phyloP scores from a whole-genome alignment of 2,797 vertebrate genomes.

The Petrocephalus sullivani region DNA sequence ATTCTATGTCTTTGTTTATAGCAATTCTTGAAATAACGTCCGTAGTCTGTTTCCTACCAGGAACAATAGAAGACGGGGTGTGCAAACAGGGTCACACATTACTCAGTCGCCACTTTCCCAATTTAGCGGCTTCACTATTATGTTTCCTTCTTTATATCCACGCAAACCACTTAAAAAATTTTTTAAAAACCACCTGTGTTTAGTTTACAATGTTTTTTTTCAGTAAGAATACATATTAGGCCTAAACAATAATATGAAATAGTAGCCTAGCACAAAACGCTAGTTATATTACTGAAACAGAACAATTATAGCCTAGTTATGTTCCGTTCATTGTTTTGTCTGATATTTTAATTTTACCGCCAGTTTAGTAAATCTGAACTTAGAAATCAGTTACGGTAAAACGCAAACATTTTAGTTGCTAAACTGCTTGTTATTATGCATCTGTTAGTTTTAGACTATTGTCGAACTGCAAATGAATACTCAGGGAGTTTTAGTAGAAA shows the following conservation, averaged over 20 bases:
- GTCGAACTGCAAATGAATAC: neutral
- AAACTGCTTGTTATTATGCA: neutral
- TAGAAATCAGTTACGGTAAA: neutral
- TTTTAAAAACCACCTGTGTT: neutral
- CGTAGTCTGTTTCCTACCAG: slow-evolving; percentile 47
- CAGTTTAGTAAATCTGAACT: neutral
- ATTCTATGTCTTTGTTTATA: slow-evolving; percentile 45
- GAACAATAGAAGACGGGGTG: slow-evolving; percentile 48
- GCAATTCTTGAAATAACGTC: slow-evolving; percentile 46
- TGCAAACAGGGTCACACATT: slow-evolving; percentile 36
- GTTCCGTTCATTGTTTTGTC: neutral
- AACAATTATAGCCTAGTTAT: neutral
- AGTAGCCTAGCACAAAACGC: neutral
- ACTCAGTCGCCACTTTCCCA: slow-evolving; percentile 22
- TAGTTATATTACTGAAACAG: neutral
- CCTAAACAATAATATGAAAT: neutral
- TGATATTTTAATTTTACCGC: neutral
- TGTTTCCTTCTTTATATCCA: slow-evolving; percentile 28
- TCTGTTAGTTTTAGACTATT: neutral
- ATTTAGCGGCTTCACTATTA: slow-evolving; percentile 2
- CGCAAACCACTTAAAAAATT: slow-evolving; percentile 36
- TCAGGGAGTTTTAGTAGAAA: neutral
- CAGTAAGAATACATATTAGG: slow-evolving; percentile 23
- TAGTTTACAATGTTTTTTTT: neutral
- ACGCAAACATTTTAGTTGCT: neutral